Percentiles rank a stretch among this genome's conserved stretches.
Conservation (phyloP, 2,797 vertebrate genomes). For the Euphonia xanthogaster region DNA sequence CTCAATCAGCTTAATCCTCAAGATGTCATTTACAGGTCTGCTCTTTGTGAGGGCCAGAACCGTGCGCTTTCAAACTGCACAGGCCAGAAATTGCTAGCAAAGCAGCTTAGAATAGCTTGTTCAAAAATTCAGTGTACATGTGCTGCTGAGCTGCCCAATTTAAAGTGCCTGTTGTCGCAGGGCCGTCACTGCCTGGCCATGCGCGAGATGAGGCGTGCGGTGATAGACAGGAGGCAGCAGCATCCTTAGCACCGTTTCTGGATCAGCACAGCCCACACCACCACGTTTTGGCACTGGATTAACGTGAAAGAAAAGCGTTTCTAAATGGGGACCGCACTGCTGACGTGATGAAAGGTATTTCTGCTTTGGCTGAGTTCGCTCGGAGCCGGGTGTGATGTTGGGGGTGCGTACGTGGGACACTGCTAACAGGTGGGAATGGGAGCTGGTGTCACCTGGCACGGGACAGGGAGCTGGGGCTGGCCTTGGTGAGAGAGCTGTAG, state of each 20-base stretch:
- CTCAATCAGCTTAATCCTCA: constrained; percentile 85
- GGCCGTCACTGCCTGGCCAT: neutral
- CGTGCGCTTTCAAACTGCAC: constrained; percentile 52
- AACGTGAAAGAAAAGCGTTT: neutral
- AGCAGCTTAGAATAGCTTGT: constrained; percentile 64
- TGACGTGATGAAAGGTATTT: constrained; percentile 42
- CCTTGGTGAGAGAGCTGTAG: neutral
- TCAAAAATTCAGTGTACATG: constrained; percentile 27
- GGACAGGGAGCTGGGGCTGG: neutral
- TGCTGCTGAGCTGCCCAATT: constrained; percentile 55
- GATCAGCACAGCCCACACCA: neutral
- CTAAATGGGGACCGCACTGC: constrained; percentile 12
- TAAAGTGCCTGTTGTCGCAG: constrained; percentile 29
- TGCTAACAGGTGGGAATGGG: neutral
- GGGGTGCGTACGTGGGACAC: accelerated
- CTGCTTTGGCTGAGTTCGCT: neutral
- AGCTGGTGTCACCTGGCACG: neutral
- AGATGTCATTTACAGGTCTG: constrained; percentile 85
- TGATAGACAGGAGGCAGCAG: constrained; percentile 63
- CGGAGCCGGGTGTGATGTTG: neutral
- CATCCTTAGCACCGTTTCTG: constrained; percentile 17
- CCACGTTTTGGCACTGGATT: neutral
- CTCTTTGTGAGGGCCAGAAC: constrained; percentile 73
- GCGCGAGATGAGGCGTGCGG: neutral
- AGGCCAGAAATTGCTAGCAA: constrained; percentile 66